These are phyloP conservation scores for Folsomia candida DNA, from an alignment of 2,888 invertebrate genomes.

Conservation along the genomic window DNA sequence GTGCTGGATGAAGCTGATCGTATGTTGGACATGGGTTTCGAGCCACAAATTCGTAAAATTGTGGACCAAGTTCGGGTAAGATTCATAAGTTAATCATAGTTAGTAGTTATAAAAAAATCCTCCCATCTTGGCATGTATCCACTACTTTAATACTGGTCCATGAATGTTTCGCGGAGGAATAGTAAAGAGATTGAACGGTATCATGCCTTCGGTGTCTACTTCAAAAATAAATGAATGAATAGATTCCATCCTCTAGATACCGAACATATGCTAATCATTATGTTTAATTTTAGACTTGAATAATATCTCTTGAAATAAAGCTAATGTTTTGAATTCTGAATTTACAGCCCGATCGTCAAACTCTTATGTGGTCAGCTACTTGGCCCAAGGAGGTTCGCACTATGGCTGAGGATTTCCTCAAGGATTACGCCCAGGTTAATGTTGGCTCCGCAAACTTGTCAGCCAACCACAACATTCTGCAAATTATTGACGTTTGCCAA, in stretches of 20 bases:
- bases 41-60: conserved; percentile 94
- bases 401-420: conserved; percentile 92
- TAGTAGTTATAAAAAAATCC: conserved; percentile 15
- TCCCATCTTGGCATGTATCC: conserved; percentile 70
- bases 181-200: conserved; percentile 56
- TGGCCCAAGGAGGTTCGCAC: conserved; percentile 98
- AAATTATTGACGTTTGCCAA: conserved; percentile 88
- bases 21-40: conserved; percentile 99
- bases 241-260: conserved; percentile 74
- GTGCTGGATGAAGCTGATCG: conserved; percentile 93
- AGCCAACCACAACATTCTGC: conserved; percentile 89
- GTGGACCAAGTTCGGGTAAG: conserved; percentile 80
- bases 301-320: no score
- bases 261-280: conserved; percentile 56
- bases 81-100: no score
- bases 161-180: conserved; percentile 74
- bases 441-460: conserved; percentile 90
- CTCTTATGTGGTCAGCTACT: conserved; percentile 99
- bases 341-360: conserved; percentile 78
- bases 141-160: conserved; percentile 65
- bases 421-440: conserved; percentile 93
- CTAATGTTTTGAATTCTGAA: no score
- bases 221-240: conserved; percentile 59
- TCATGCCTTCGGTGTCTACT: conserved; percentile 77
- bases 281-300: not conserved